Base-by-base conservation (phyloP, 1,140 invertebrate species). In the Gerris buenoi region DNA sequence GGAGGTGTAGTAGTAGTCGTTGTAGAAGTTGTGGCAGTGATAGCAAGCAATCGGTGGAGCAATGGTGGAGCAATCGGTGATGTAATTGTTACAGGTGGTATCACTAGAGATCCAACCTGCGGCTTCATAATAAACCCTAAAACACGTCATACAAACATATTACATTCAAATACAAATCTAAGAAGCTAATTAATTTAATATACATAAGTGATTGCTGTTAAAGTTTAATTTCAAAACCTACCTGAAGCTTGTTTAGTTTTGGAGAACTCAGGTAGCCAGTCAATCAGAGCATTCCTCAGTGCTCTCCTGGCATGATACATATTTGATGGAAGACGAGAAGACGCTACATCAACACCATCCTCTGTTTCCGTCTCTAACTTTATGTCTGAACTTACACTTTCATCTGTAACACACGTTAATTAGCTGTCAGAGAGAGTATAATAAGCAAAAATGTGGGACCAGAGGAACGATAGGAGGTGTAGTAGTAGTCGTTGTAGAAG, bases 341-440 rank as follows among this genome's bases (percentile, higher is more conserved):
- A 88, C 89, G n/a, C n/a, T 28, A 90, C 82, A 67, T 89, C 88
- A 27, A 85, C 82, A n/a, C 87, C 88, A 74, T 91, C 88, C 73
- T 91, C 91, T 72, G 86, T 89, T 81, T 96, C 92, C 65, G 90
- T 91, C 80, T 97, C 93, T 69, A 97, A 76, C 81, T 94, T 93
- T 33, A 95, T 94, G 75, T 97, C 93, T 29, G 93, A 88, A 58
- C 88, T 92, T 1, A 95, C 85, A 14, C 90, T 87, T 78, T 93
- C 90, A 79, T 89, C 89, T 91, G 73, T 61, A 77, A 79, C 70
- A 69, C 58, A 15, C n/a, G n/a, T n/a, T n/a, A n/a, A n/a, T n/a
- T n/a, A n/a, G n/a, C n/a, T n/a, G n/a, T n/a, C n/a, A n/a, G n/a
- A n/a, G n/a, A n/a, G n/a, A n/a, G n/a, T n/a, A n/a, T n/a, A n/a